A percentile compares a stretch with the other conserved stretches of the same genome.
These are phyloP conservation scores for Macroramphosus scolopax DNA, from an alignment of 2,797 vertebrate species.

Conservation along the genomic window DNA sequence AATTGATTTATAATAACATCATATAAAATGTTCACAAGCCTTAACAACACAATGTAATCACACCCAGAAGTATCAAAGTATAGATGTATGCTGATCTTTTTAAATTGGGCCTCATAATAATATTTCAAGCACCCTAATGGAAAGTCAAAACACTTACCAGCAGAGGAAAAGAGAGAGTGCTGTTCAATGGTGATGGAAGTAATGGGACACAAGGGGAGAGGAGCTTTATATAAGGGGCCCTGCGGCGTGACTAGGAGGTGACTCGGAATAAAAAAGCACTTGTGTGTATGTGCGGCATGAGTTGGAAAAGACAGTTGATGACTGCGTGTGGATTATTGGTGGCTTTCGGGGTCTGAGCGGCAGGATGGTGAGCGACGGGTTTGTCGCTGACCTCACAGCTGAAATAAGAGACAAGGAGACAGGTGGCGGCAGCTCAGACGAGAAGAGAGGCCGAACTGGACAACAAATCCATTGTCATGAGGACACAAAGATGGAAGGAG, in stretches of 20 bases:
- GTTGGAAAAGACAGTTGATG: conserved; percentile 23
- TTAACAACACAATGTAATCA: no score
- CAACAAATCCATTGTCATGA: no score
- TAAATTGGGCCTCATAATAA: no score
- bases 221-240: conserved; percentile 45
- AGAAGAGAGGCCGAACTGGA: no score
- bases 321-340: conserved; percentile 45
- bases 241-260: conserved; percentile 16
- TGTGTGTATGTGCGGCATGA: conserved; percentile 4
- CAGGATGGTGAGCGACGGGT: conserved; percentile 48
- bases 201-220: background rate
- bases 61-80: no score
- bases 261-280: conserved; percentile 6
- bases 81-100: no score
- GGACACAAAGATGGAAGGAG: background rate
- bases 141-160: no score
- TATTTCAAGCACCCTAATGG: no score
- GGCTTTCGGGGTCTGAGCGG: conserved; percentile 50
- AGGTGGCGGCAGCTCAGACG: conserved; percentile 47
- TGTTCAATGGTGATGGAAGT: conserved; percentile 15
- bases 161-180: conserved; percentile 6
- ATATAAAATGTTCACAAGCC: no score
- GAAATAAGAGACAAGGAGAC: conserved; percentile 54
- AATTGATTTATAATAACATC: no score
- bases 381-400: conserved; percentile 57